Conservation (phyloP, 2,888 invertebrate species). For the Linnaemya vulpina region DNA sequence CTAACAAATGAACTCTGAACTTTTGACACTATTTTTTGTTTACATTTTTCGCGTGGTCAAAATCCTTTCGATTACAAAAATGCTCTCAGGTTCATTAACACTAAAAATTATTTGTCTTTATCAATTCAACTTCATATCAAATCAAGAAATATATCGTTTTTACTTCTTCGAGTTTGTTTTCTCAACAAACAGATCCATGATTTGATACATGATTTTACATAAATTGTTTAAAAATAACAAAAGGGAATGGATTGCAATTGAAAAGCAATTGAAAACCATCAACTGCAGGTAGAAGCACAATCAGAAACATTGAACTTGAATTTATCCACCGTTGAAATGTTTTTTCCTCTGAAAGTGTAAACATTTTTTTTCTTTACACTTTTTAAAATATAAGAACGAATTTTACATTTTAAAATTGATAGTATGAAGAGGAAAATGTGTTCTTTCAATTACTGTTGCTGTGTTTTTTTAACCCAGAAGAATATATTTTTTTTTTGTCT, state of each 20-base stretch:
- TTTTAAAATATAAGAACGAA: background rate
- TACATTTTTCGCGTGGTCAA: background rate
- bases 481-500: too few species aligned
- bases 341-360: constrained; percentile 5
- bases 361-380: background rate
- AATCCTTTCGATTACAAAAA: background rate
- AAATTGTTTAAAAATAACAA: constrained; percentile 27
- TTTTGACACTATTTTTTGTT: background rate
- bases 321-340: background rate
- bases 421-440: too few species aligned
- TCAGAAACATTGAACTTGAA: constrained; percentile 31
- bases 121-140: background rate
- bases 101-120: background rate
- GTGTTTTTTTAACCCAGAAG: too few species aligned
- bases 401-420: too few species aligned
- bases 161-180: constrained; percentile 7
- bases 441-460: too few species aligned
- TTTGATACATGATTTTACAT: constrained; percentile 20
- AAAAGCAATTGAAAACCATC: constrained; percentile 4
- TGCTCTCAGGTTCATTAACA: background rate
- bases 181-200: constrained; percentile 20
- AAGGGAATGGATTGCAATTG: background rate
- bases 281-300: background rate
- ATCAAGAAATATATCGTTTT: background rate
- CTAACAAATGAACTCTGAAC: background rate